Percentiles rank a stretch among this genome's conserved stretches.
These are phyloP conservation scores for Calliopum simillimum DNA, from an alignment of 2,888 invertebrate genomes.

Conservation along the genomic window DNA sequence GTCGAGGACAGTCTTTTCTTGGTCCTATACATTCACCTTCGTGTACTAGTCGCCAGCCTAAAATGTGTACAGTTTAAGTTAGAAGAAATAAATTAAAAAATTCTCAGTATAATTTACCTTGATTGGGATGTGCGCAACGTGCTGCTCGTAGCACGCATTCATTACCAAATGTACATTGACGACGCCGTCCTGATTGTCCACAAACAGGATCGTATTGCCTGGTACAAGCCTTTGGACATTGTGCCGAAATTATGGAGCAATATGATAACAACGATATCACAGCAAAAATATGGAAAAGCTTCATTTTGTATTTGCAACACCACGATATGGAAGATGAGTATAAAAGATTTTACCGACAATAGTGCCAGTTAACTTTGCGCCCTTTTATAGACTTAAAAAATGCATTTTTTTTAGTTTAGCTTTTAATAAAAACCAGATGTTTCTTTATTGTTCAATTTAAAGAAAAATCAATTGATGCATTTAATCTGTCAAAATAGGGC, in stretches of 20 bases:
- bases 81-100: neutral
- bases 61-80: neutral
- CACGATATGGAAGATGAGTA: neutral
- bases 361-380: too few relatives aligned
- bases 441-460: too few relatives aligned
- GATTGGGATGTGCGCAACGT: neutral
- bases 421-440: too few relatives aligned
- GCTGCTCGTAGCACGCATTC: neutral
- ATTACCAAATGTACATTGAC: constrained; percentile 24
- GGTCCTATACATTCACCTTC: neutral
- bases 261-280: neutral
- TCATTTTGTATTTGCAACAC: too few relatives aligned
- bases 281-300: too few relatives aligned
- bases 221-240: constrained; percentile 19
- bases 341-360: neutral
- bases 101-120: neutral
- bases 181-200: constrained; percentile 2
- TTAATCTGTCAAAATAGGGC: too few relatives aligned
- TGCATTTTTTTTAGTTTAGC: too few relatives aligned
- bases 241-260: neutral
- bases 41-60: constrained; percentile 15
- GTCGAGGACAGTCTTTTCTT: neutral
- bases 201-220: constrained; percentile 30
- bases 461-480: too few relatives aligned
- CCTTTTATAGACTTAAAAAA: too few relatives aligned